Base-by-base conservation (phyloP, 2,888 invertebrate genomes). In the Uropetala carovei region DNA sequence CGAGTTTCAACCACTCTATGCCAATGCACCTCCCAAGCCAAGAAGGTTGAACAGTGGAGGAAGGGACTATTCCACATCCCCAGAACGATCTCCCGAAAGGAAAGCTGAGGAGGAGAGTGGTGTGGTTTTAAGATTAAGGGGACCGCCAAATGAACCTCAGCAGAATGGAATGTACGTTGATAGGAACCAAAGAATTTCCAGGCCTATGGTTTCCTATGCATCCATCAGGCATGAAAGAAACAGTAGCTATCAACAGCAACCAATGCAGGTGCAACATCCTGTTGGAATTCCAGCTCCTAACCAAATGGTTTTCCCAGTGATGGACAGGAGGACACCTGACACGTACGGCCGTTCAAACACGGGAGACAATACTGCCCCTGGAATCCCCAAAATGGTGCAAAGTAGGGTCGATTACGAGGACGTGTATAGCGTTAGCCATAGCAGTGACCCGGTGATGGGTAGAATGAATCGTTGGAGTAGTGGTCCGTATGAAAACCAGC, bases 21-120 rank as follows among this genome's bases (percentile, higher is more conserved):
- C 98, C 0, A 98, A 98, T 95, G 98, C 98, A 5, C 98, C 98
- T 16, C 98, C 98, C 0, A 98, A 98, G 94, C 98, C 98, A 0
- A 96, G 98, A 94, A 96, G 98, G 92, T 96, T 98, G 64, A 97
- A 97, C 93, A 97, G 98, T 94, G 96, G 96, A 30, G 93, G 93
- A 3, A 93, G 94, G 11, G 93, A 94, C 89, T 93, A 93, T 85
- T 93, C 93, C 59, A 93, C 93, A 56, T 93, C 94, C 8, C 94
- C 97, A 85, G 97, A 97, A 8, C 97, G 97, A 0, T 97, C 97
- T 94, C 97, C 97, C 75, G 97, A 97, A 43, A 92, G 93, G 68
- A 92, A 93, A 68, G 92, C 92, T 27, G 92, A 93, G 30, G 93
- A 93, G 27, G 92, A 92, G 85, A 92, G 83, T 0, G 89, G 89